phyloP scores from a whole-genome alignment of 2,888 invertebrate genomes.

The Drosophila neonasuta region DNA sequence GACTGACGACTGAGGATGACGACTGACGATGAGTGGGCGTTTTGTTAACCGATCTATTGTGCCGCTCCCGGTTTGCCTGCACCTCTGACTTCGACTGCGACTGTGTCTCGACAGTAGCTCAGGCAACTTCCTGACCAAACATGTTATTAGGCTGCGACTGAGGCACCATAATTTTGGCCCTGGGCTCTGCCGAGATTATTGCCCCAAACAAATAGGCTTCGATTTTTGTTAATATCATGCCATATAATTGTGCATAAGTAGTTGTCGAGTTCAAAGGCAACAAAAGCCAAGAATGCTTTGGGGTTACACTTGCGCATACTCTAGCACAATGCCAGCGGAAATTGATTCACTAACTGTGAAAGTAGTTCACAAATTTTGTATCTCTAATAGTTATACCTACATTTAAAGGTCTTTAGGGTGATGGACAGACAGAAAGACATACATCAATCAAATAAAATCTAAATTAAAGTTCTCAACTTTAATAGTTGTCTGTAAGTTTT shows the following conservation, averaged over 20 bases:
- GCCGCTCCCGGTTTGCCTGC: slow-evolving; percentile 29
- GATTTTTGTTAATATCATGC: slow-evolving; percentile 57
- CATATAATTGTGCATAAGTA: slow-evolving; percentile 54
- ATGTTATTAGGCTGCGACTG: slow-evolving; percentile 57
- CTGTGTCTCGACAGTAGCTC: slow-evolving; percentile 49
- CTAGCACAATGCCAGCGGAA: background rate
- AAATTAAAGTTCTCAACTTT: too few species aligned
- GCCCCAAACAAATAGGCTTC: slow-evolving; percentile 42
- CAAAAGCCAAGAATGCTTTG: background rate
- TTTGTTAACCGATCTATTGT: slow-evolving; percentile 57
- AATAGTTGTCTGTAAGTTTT: too few species aligned
- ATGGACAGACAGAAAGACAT: too few species aligned
- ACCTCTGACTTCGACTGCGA: slow-evolving; percentile 13
- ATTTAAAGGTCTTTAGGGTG: too few species aligned
- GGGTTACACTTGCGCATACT: background rate
- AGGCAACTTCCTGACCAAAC: slow-evolving; percentile 60
- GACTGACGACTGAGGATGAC: slow-evolving; percentile 28
- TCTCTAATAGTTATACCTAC: too few species aligned
- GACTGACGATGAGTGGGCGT: slow-evolving; percentile 72
- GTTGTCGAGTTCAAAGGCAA: slow-evolving; percentile 1
- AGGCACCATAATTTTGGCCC: slow-evolving; percentile 46
- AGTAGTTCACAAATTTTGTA: too few species aligned
- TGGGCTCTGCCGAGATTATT: slow-evolving; percentile 36
- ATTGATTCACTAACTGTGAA: background rate
- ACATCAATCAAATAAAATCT: too few species aligned